A percentile compares a stretch with the other conserved stretches of the same genome.
Evolutionary conservation across 37 sponge, comb jelly and placozoan species (phyloP).

Genomic region (Theonella swinhoei): DNA sequence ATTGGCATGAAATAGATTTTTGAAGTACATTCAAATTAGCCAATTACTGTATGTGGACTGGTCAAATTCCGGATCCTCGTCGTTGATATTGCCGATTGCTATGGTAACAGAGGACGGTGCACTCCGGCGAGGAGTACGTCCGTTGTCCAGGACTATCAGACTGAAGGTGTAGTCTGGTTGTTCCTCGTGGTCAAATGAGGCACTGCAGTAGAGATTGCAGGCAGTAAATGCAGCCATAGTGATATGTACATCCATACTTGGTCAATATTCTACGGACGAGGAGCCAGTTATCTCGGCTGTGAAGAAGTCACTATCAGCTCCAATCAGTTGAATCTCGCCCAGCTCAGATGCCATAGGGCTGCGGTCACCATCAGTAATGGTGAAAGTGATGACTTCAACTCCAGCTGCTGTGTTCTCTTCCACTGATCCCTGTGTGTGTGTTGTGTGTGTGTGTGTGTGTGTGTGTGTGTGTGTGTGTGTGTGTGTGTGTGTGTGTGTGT

Average conservation of each 20-base stretch:
- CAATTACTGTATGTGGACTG: constrained; percentile 52
- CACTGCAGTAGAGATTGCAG: constrained; percentile 15
- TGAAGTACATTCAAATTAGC: neutral
- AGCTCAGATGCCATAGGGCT: constrained; percentile 45
- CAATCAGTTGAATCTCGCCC: constrained; percentile 7
- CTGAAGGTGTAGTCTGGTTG: constrained; percentile 6
- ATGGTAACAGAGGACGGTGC: constrained; percentile 13
- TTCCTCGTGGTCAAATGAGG: constrained; percentile 33
- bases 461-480: constrained; percentile 29
- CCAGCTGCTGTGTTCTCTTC: constrained; percentile 36
- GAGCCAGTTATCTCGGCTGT: constrained; percentile 13
- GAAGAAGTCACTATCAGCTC: constrained; percentile 41
- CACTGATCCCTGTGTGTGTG: constrained; percentile 27
- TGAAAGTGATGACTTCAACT: constrained; percentile 28
- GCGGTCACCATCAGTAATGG: constrained; percentile 57
- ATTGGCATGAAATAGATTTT: neutral
- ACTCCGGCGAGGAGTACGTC: constrained; percentile 21
- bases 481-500: constrained; percentile 16
- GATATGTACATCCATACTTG: constrained; percentile 24
- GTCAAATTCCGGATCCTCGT: constrained; percentile 49
- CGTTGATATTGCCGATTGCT: constrained; percentile 45
- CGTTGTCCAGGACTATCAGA: constrained; percentile 46
- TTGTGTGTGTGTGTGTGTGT: too few relatives aligned
- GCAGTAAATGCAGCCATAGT: too few relatives aligned
- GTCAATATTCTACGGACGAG: constrained; percentile 39